Evolutionary conservation across 2,888 invertebrate species (phyloP), one percentile per base, ranked within the genome.

Genomic region (Tipula lateralis): DNA sequence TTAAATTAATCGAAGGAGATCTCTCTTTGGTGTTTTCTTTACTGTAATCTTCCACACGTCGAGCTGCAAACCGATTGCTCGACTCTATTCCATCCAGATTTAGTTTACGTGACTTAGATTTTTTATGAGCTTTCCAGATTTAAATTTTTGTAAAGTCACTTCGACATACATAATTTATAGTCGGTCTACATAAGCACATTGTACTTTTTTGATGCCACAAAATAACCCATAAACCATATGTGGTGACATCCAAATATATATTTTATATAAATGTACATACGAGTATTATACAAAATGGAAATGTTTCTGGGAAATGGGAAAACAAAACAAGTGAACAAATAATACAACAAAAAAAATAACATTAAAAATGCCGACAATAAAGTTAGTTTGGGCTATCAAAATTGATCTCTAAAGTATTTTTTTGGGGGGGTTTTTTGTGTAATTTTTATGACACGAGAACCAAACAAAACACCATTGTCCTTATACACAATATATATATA

Each of bases 251-350:
- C 39, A 66, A 66, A 66, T 66, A 24, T 66, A 7, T 66, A 24
- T 66, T 6, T 66, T n/a, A 66, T 16, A 50, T 39, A 44, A n/a
- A n/a, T n/a, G n/a, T 36, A 2, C 12, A 9, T 36, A 44, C n/a
- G n/a, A n/a, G n/a, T n/a, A n/a, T n/a, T 44, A 19, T 66, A 66
- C 66, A 24, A 66, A 50, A 50, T 4, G 16, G 16, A 44, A 44
- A 44, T 44, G 44, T 13, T 44, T 44, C 2, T 24, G 24, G 66
- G 66, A 66, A 66, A 66, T 24, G 66, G 66, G 24, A 66, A 66
- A 66, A 66, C 66, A 66, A 66, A 66, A 66, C 66, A 66, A 24
- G 9, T 66, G 66, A 66, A 66, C 66, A 66, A 66, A 66, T 66
- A 24, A 66, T 66, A 66, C 24, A 24, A 24, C 13, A 13, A 66